These are phyloP conservation scores for Monomorium pharaonis DNA, from an alignment of 1,140 invertebrate species.

Conservation along the genomic window DNA sequence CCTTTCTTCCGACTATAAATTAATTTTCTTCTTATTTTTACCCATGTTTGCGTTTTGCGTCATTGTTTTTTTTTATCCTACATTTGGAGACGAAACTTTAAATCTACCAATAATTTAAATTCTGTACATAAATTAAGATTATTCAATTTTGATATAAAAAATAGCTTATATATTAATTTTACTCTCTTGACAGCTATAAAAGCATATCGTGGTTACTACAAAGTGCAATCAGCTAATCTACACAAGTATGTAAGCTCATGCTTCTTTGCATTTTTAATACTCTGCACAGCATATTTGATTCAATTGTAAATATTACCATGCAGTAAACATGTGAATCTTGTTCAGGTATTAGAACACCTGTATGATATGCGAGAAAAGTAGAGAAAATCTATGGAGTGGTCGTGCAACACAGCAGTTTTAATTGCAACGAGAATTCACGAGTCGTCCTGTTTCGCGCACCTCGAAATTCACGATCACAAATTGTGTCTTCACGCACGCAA, in stretches of 20 bases:
- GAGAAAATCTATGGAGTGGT: background rate
- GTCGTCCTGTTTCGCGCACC: background rate
- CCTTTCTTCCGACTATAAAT: conserved; percentile 44
- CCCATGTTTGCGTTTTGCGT: conserved; percentile 34
- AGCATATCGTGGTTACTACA: background rate
- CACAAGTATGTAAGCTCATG: conserved; percentile 10
- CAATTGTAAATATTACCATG: background rate
- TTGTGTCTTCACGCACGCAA: background rate
- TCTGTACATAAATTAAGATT: background rate
- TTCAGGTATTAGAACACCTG: background rate
- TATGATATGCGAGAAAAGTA: background rate
- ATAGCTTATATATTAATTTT: background rate
- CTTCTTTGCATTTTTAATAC: conserved; percentile 19
- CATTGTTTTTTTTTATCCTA: conserved; percentile 36
- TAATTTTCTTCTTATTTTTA: conserved; percentile 43
- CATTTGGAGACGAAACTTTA: conserved; percentile 15
- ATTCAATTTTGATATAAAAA: background rate
- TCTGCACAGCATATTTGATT: conserved; percentile 6
- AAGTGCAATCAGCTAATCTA: background rate
- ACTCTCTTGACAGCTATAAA: conserved; percentile 21
- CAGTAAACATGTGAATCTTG: background rate
- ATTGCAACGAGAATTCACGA: conserved; percentile 10
- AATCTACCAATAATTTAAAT: conserved; percentile 35
- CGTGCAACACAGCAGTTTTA: conserved; percentile 5
- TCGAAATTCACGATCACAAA: conserved; percentile 31